A percentile compares a stretch with the other conserved stretches of the same genome.
Evolutionary conservation across 2,113 vertebrate species (phyloP).

Genomic region (Clarias magur): DNA sequence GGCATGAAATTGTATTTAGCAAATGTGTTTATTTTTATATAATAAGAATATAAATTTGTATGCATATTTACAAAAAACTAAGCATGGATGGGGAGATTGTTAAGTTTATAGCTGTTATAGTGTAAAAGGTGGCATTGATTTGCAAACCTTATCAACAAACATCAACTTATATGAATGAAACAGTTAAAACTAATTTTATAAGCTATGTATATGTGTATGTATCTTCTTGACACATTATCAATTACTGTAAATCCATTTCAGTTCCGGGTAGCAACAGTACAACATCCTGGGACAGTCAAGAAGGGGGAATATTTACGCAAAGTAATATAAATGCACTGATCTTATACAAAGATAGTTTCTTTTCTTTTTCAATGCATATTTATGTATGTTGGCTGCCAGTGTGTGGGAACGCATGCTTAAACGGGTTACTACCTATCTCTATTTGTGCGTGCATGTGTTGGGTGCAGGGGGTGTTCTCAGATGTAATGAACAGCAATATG

Average conservation of each 20-base stretch:
- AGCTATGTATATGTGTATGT: not conserved
- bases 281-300: not conserved
- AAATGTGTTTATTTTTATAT: too few species aligned
- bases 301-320: not conserved
- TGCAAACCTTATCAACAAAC: not conserved
- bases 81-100: not conserved
- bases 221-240: not conserved
- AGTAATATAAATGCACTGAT: not conserved
- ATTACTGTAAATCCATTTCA: not conserved
- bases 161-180: not conserved
- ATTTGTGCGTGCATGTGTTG: not conserved
- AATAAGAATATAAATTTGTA: too few species aligned
- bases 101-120: not conserved
- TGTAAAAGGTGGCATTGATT: not conserved
- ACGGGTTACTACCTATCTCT: not conserved
- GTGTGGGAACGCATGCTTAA: not conserved
- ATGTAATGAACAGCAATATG: constrained; percentile 25
- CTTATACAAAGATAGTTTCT: not conserved
- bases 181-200: not conserved
- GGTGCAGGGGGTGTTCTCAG: not conserved
- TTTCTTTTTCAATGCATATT: not conserved
- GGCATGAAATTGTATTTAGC: too few species aligned
- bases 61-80: too few species aligned
- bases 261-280: not conserved
- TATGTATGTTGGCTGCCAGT: not conserved